These are phyloP conservation scores for Falco novaeseelandiae DNA, from an alignment of 2,797 vertebrate genomes.

Conservation along the genomic window DNA sequence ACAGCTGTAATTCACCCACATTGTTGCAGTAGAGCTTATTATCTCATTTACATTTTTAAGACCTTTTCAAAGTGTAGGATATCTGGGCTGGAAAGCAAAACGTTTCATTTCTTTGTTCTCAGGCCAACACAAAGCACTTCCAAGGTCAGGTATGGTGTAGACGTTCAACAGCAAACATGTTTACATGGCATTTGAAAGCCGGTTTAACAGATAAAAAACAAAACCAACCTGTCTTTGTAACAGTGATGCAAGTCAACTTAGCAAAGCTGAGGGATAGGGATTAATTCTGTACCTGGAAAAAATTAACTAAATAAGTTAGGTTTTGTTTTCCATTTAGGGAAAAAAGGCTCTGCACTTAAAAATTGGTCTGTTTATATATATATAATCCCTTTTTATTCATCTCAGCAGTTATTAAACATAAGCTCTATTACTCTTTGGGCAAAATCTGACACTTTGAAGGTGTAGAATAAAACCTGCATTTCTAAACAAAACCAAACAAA, in stretches of 20 bases:
- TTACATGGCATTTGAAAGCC: slow-evolving; percentile 43
- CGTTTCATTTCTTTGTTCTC: slow-evolving; percentile 67
- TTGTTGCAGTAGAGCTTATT: slow-evolving; percentile 48
- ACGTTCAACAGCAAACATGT: slow-evolving; percentile 60
- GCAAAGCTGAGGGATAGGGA: neutral
- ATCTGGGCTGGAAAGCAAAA: slow-evolving; percentile 73
- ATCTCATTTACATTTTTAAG: slow-evolving; percentile 73
- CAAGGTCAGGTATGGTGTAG: slow-evolving; percentile 59
- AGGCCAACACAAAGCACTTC: slow-evolving; percentile 55
- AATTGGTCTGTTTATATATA: neutral
- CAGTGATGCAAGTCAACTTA: slow-evolving; percentile 6
- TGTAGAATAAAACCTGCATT: neutral
- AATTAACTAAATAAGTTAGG: neutral
- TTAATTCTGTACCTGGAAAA: slow-evolving; percentile 31
- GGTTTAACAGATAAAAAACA: slow-evolving; percentile 14
- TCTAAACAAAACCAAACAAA: neutral
- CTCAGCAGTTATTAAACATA: slow-evolving; percentile 1
- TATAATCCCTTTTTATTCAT: neutral
- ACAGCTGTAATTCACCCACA: neutral
- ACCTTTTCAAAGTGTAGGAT: slow-evolving; percentile 71
- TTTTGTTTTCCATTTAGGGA: neutral
- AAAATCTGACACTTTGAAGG: slow-evolving; percentile 13
- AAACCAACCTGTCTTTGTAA: neutral
- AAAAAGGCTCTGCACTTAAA: neutral
- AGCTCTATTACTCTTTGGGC: neutral